These are phyloP conservation scores for Coturnix japonica DNA, from an alignment of 2,113 vertebrate species.

Conservation along the genomic window DNA sequence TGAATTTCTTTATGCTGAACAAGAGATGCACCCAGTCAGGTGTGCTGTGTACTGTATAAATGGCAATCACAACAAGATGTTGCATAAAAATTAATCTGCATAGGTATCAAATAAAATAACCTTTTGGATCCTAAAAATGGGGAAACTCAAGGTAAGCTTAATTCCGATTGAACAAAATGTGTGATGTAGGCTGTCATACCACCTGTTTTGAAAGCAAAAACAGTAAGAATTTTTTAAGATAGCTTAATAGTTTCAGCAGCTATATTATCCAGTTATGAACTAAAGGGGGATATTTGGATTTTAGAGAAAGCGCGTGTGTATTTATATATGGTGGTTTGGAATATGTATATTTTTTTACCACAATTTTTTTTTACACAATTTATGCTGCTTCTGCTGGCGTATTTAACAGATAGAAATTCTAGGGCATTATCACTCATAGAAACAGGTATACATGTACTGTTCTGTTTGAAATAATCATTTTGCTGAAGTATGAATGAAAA, in stretches of 20 bases:
- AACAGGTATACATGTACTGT: background rate
- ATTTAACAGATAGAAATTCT: conserved; percentile 1
- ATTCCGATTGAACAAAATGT: background rate
- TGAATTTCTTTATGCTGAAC: background rate
- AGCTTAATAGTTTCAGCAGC: background rate
- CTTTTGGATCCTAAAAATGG: background rate
- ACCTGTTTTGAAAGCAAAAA: background rate
- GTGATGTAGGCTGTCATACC: background rate
- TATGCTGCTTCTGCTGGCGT: background rate
- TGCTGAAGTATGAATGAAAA: background rate
- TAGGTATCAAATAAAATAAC: background rate
- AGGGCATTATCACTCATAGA: background rate
- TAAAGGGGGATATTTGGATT: background rate
- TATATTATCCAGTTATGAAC: background rate
- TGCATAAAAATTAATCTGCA: background rate
- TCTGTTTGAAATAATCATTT: conserved; percentile 15
- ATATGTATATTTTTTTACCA: background rate
- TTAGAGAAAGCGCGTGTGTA: background rate
- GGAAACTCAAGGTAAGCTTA: background rate
- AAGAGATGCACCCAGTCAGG: background rate
- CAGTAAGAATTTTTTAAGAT: background rate
- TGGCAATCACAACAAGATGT: background rate
- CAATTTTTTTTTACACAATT: no score
- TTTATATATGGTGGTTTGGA: background rate
- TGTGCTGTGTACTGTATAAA: background rate